Base-by-base conservation (phyloP, 2,113 vertebrate species). In the Gracilinanus agilis region DNA sequence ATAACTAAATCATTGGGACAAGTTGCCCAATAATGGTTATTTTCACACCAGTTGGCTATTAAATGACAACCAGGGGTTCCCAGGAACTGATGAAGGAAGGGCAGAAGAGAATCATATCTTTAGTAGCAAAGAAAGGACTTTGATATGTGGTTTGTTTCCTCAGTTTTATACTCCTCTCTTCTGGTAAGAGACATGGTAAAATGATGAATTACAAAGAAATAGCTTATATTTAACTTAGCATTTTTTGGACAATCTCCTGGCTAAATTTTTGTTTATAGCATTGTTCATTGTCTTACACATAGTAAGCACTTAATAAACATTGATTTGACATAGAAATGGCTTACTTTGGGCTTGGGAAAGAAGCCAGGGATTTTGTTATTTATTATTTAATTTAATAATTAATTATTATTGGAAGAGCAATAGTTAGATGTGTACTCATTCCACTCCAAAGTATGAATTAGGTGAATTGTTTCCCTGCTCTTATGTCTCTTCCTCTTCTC, bases 251-350 rank as follows among this genome's bases (percentile, higher is more conserved):
- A 34, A 67, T 34, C 12, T 34, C 16, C 61, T 34, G 29, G 61
- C 29, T 34, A 67, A 67, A 16, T 34, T 67, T 67, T 34, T 67
- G 27, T 67, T 67, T 67, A 67, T 67, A 67, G 61, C 29, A 16
- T 67, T 34, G 12, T 34, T 12, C 8, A 25, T 27, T 89, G 40
- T 24, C 19, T 89, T 54, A 7, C 92, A 92, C n/a, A 54, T 94
- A 25, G 21, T 89, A 92, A 75, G 25, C 23, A 1, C 9, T 44
- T 12, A 58, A 7, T 44, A 27, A 90, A n/a, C 56, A 7, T 93
- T 91, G 93, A 56, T 55, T 61, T 53, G 24, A 9, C 91, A 56
- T 91, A 34, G 83, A 90, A 94, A 44, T 44, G 24, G 55, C n/a
- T 40, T 61, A 91, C 55, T 44, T 9, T n/a, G 10, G 58, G 10